These are phyloP conservation scores for Phthorimaea operculella DNA, from an alignment of 1,140 invertebrate species.

Conservation along the genomic window DNA sequence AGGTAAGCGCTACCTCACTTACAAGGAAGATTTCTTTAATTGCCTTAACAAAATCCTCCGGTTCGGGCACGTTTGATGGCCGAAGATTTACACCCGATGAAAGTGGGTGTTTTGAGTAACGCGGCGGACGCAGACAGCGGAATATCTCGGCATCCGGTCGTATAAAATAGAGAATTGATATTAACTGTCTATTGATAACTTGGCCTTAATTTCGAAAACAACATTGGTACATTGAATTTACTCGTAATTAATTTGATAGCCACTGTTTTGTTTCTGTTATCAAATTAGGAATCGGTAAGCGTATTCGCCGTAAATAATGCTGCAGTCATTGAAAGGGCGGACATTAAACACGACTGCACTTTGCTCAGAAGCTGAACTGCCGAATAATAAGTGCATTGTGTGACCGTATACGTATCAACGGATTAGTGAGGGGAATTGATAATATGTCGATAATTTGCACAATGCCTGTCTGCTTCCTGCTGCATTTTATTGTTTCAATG, in stretches of 20 bases:
- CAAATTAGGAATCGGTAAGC: background rate
- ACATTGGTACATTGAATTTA: too few species aligned
- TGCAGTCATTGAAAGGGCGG: conserved; percentile 49
- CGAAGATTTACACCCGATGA: background rate
- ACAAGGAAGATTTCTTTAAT: conserved; percentile 47
- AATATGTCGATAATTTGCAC: conserved; percentile 22
- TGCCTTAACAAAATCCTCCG: conserved; percentile 27
- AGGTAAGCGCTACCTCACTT: conserved; percentile 58
- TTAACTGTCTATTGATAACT: background rate
- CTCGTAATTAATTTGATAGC: too few species aligned
- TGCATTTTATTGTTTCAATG: too few species aligned
- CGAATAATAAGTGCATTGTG: conserved; percentile 67
- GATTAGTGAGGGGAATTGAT: conserved; percentile 63
- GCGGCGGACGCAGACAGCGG: background rate
- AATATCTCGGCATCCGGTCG: background rate
- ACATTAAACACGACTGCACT: conserved; percentile 57
- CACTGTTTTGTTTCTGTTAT: too few species aligned
- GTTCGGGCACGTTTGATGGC: background rate
- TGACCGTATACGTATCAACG: conserved; percentile 53
- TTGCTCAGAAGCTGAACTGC: conserved; percentile 65
- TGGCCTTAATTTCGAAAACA: too few species aligned
- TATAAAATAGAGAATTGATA: background rate
- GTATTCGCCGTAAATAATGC: background rate
- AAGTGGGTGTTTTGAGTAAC: background rate
- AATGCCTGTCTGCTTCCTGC: background rate